These are phyloP conservation scores for Oryzias woworae DNA, from an alignment of 2,113 vertebrate genomes.

Conservation along the genomic window DNA sequence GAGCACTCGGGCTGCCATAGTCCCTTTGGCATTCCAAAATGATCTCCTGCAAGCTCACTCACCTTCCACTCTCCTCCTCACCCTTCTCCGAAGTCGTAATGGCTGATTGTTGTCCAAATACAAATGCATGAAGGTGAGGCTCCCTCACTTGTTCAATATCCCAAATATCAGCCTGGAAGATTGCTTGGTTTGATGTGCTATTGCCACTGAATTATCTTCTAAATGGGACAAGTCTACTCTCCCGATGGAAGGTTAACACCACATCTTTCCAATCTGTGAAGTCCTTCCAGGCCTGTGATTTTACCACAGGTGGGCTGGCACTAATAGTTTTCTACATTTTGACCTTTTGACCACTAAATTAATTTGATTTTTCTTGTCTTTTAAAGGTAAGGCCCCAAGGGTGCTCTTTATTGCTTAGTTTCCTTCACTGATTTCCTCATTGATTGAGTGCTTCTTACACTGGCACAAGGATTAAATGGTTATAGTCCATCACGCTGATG, in stretches of 20 bases:
- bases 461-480: slow-evolving; percentile 66
- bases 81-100: slow-evolving; percentile 48
- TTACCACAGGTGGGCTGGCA: slow-evolving; percentile 58
- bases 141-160: slow-evolving; percentile 82
- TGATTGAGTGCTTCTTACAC: slow-evolving; percentile 65
- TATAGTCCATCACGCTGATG: slow-evolving; percentile 53
- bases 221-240: slow-evolving; percentile 70
- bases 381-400: slow-evolving; percentile 73
- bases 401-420: slow-evolving; percentile 70
- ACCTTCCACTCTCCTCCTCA: no score
- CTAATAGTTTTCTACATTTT: slow-evolving; percentile 68
- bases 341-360: slow-evolving; percentile 78
- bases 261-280: slow-evolving; percentile 53
- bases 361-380: slow-evolving; percentile 74
- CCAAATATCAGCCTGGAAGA: slow-evolving; percentile 76
- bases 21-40: slow-evolving; percentile 57
- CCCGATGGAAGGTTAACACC: slow-evolving; percentile 51
- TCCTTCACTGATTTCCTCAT: slow-evolving; percentile 41
- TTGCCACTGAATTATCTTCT: slow-evolving; percentile 73
- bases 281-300: slow-evolving; percentile 54
- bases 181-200: slow-evolving; percentile 76
- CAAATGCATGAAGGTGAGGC: slow-evolving; percentile 77
- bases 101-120: slow-evolving; percentile 65
- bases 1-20: slow-evolving; percentile 53
- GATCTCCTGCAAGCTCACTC: background rate